Evolutionary conservation across 2,797 vertebrate genomes (phyloP), one percentile per base, ranked within the genome.

Genomic region (Scyliorhinus canicula): DNA sequence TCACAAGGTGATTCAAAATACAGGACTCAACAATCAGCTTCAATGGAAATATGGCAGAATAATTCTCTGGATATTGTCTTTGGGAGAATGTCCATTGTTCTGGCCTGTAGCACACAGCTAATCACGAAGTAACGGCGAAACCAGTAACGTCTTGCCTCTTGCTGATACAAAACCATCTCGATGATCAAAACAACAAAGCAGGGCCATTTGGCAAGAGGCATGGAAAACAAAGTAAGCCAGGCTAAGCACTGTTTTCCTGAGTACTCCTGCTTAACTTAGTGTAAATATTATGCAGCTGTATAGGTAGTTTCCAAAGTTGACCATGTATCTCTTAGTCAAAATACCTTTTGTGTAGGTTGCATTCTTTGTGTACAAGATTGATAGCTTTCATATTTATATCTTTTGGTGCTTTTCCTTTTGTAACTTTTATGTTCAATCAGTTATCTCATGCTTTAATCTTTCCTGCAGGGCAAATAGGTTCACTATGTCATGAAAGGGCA

Each of bases 141-240:
- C 47, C 67, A 50, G 74, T 71, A 71, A 94, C 44, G 55, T 16
- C 7, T 35, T 50, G 67, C 50, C 65, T 52, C 47, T 50, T 55
- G 35, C 93, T 71, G 67, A 71, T 52, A 94, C n/a, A 31, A 74
- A 71, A 4, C 26, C 65, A 52, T 50, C 12, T n/a, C 47, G 14
- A 31, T 52, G 67, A n/a, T 94, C 67, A 94, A 90, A 90, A 60
- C 12, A 94, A 94, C 67, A 94, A 77, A 71, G 93, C 67, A 71
- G 11, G 74, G 67, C 35, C 65, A 71, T 94, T 71, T 94, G 93
- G 93, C 93, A 94, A 50, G 47, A 74, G 47, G 67, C n/a, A 50
- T 52, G 93, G 93, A 94, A 94, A 94, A 71, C 93, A 74, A 71
- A 71, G 65, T 11, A 94, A 74, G 12, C 11, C 67, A 71, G 28